A percentile compares a stretch with the other conserved stretches of the same genome.
Conservation (phyloP, 2,797 vertebrate genomes). For the Cyprinella venusta region DNA sequence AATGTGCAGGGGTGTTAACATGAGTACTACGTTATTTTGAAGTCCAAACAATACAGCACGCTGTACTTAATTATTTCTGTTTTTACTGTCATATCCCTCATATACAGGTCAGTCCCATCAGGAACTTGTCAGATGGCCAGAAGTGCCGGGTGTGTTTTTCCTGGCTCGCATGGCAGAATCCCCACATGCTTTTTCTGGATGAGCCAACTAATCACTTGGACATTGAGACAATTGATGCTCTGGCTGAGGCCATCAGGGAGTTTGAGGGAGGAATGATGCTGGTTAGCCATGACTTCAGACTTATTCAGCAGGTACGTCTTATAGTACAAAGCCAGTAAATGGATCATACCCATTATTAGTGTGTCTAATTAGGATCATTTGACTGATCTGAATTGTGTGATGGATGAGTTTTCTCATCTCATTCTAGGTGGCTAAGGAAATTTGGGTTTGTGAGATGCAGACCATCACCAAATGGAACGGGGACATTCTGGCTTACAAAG, state of each 20-base stretch:
- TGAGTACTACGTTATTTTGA: not conserved
- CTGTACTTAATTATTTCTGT: not conserved
- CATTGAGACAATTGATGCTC: slow-evolving; percentile 96
- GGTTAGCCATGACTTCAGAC: slow-evolving; percentile 98
- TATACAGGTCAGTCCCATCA: slow-evolving; percentile 93
- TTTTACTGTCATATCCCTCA: not conserved
- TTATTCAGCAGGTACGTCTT: slow-evolving; percentile 91
- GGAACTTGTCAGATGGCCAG: slow-evolving; percentile 96
- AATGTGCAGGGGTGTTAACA: not conserved
- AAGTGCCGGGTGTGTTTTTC: slow-evolving; percentile 96
- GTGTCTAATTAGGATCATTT: not conserved
- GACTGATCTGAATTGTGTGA: not conserved
- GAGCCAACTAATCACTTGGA: slow-evolving; percentile 99
- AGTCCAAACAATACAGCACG: not conserved
- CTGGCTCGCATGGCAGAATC: slow-evolving; percentile 94
- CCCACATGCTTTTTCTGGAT: slow-evolving; percentile 97
- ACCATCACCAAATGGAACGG: slow-evolving; percentile 95
- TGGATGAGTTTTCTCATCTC: slow-evolving; percentile 13
- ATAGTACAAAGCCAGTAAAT: not conserved
- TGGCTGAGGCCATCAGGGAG: slow-evolving; percentile 95
- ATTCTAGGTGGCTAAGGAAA: slow-evolving; percentile 93
- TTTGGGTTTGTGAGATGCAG: slow-evolving; percentile 98
- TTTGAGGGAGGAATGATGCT: slow-evolving; percentile 98
- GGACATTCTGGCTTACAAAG: slow-evolving; percentile 96
- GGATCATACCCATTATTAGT: not conserved